phyloP scores from a whole-genome alignment of 2,888 invertebrate species.

The Ganaspis brasiliensis region DNA sequence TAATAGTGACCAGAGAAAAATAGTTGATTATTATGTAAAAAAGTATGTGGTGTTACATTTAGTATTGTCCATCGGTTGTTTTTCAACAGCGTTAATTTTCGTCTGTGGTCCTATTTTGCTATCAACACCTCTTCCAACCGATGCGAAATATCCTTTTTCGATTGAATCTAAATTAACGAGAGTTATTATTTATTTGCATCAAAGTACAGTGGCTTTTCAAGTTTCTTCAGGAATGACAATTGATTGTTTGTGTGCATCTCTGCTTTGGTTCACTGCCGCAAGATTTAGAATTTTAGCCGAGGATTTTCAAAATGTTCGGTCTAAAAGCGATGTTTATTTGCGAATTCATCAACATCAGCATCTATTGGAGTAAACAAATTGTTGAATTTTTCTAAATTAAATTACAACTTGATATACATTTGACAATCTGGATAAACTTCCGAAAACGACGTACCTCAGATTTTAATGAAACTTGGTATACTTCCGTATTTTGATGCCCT shows the following conservation, averaged over 20 bases:
- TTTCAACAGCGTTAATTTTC: conserved; percentile 61
- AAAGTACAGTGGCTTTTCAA: conserved; percentile 64
- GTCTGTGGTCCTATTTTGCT: conserved; percentile 65
- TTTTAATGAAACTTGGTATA: no score
- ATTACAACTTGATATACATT: no score
- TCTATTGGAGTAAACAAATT: background rate
- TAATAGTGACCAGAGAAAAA: background rate
- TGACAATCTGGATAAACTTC: no score
- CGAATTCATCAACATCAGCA: conserved; percentile 1
- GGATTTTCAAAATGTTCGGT: conserved; percentile 50
- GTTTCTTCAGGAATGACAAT: conserved; percentile 58
- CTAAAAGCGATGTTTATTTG: background rate
- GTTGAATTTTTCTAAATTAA: background rate
- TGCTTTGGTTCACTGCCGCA: conserved; percentile 66
- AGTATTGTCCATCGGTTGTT: background rate
- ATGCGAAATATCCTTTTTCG: conserved; percentile 70
- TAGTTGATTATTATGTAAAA: background rate
- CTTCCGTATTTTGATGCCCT: no score
- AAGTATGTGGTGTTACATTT: conserved; percentile 13
- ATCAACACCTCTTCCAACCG: conserved; percentile 65
- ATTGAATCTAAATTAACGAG: conserved; percentile 54
- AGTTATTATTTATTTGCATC: conserved; percentile 62
- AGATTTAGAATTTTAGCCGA: conserved; percentile 64
- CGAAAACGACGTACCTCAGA: no score
- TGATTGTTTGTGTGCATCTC: conserved; percentile 63